Evolutionary conservation across 2,797 vertebrate genomes (phyloP), one percentile per base, ranked within the genome.

Genomic region (Anableps anableps): DNA sequence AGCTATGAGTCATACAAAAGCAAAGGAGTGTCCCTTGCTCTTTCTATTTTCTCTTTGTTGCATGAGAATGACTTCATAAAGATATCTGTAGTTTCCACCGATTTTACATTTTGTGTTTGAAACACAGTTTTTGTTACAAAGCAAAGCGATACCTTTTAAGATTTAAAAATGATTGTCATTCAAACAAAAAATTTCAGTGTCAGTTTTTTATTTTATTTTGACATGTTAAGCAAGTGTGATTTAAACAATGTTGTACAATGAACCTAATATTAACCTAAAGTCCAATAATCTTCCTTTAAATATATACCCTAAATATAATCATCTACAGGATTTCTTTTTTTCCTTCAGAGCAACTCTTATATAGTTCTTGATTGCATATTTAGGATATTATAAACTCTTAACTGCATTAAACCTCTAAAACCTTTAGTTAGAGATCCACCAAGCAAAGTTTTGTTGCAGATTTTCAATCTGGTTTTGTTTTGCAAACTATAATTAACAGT

Each of bases 1-100:
- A 70, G 23, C 9, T 26, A 2, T 43, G 75, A 91, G 26, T 87
- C 85, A 76, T 70, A 21, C 23, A 43, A 26, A 43, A 70, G n/a
- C 23, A 70, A 43, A 70, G 10, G 21, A 14, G 11, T 1, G 4
- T 26, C 36, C 4, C 36, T 38, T 23, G 64, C 21, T 6, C 11
- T 23, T 43, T 43, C 41, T 68, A 13, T 11, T 41, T 9, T 36
- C 11, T 70, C 11, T 70, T 70, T 2, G 6, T n/a, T 70, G 66
- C 21, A 26, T 38, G 4, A 1, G 21, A 26, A 23, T 68, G 66
- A 0, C 11, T 43, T 70, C 62, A 36, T 36, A 64, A 36, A 36
- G 9, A 14, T n/a, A 26, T 70, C 11, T 43, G 36, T 41, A 41
- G 38, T 41, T 68, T 68, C 19, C 64, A 68, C 19, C 26, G 5